phyloP scores from a whole-genome alignment of 2,888 invertebrate species.

The Saturnia japonica region DNA sequence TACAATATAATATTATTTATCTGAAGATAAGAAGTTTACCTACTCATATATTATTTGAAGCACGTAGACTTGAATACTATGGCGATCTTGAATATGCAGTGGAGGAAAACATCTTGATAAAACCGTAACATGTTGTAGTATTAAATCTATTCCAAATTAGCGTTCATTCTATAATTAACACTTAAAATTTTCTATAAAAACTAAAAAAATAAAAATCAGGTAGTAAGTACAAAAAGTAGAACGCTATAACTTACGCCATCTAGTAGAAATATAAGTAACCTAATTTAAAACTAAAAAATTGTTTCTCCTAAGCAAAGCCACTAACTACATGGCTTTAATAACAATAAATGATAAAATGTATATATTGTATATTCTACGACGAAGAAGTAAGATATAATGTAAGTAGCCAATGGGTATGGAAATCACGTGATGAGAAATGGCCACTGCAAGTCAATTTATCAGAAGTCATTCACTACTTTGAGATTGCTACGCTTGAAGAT shows the following conservation, averaged over 20 bases:
- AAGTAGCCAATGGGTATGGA: neutral
- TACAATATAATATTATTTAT: neutral
- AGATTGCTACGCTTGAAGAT: too few species aligned
- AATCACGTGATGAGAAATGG: neutral
- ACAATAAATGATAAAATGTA: too few species aligned
- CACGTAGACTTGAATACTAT: neutral
- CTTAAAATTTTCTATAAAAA: too few species aligned
- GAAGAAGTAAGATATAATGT: neutral
- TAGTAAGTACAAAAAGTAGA: neutral
- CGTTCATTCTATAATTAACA: too few species aligned
- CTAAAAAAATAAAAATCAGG: neutral
- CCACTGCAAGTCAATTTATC: neutral
- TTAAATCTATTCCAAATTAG: too few species aligned
- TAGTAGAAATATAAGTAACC: conserved; percentile 22
- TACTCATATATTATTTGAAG: neutral
- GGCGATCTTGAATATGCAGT: neutral
- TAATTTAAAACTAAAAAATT: too few species aligned
- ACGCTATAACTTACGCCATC: too few species aligned
- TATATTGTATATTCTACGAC: too few species aligned
- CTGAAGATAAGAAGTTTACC: neutral
- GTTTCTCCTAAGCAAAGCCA: too few species aligned
- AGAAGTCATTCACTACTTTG: neutral
- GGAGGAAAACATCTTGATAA: neutral
- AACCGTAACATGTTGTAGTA: neutral
- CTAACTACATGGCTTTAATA: neutral